Percentiles rank a stretch among this genome's conserved stretches.
These are phyloP conservation scores for Megalops atlanticus DNA, from an alignment of 2,113 vertebrate genomes.

Conservation along the genomic window DNA sequence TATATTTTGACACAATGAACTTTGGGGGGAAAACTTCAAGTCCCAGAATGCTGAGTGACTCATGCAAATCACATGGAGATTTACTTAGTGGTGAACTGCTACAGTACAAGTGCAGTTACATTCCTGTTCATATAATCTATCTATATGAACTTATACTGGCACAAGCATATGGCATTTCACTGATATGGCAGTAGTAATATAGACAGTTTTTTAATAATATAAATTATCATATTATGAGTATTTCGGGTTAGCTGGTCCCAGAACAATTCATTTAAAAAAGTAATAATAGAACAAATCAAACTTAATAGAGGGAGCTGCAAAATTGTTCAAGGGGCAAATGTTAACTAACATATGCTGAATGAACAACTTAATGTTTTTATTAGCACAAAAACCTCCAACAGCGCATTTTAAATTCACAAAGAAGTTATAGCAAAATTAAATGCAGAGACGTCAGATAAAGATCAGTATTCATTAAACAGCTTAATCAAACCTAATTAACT, in stretches of 20 bases:
- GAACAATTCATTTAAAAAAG: too few species aligned
- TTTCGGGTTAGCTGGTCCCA: too few species aligned
- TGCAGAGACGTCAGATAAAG: background rate
- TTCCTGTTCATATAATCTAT: too few species aligned
- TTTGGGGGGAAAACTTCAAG: background rate
- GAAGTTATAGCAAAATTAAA: background rate
- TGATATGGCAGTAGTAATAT: too few species aligned
- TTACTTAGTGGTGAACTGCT: too few species aligned
- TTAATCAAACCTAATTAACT: background rate
- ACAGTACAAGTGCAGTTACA: too few species aligned
- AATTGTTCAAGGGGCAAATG: background rate
- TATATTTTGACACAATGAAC: background rate
- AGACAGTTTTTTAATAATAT: too few species aligned
- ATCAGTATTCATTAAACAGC: background rate
- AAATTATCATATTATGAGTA: too few species aligned
- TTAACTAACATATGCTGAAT: background rate
- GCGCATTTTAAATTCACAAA: background rate
- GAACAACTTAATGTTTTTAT: background rate
- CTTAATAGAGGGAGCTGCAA: background rate
- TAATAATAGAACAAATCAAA: background rate
- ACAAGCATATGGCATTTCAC: too few species aligned
- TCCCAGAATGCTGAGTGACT: slow-evolving; percentile 1
- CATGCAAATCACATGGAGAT: background rate
- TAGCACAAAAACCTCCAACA: background rate
- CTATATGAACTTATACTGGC: too few species aligned